Evolutionary conservation across 1,140 invertebrate species (phyloP).

Genomic region (Drosophila insularis): DNA sequence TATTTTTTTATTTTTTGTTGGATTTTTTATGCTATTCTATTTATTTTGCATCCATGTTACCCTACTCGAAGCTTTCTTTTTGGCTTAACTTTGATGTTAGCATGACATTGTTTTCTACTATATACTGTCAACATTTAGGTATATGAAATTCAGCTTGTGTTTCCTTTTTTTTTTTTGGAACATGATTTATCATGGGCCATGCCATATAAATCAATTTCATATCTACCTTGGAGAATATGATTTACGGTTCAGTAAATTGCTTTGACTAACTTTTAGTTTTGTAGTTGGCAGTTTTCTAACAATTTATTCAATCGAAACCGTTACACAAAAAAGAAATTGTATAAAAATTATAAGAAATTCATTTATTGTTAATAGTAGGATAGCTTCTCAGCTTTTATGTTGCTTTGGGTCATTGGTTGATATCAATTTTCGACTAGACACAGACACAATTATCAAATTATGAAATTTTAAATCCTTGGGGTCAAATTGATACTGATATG

Average conservation of each 20-base stretch:
- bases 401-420: neutral
- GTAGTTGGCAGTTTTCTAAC: constrained; percentile 8
- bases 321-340: neutral
- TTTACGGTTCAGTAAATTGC: constrained; percentile 29
- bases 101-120: neutral
- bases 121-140: neutral
- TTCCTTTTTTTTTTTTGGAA: constrained; percentile 17
- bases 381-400: neutral
- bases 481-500: neutral
- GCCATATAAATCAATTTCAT: constrained; percentile 53
- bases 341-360: constrained; percentile 6
- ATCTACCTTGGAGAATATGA: constrained; percentile 30
- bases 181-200: constrained; percentile 38
- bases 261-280: constrained; percentile 8
- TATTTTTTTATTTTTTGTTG: too few relatives aligned
- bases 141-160: neutral
- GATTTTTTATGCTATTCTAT: too few relatives aligned
- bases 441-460: neutral
- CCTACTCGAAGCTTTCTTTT: neutral
- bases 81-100: constrained; percentile 3
- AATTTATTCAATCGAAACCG: constrained; percentile 4
- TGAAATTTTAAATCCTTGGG: constrained; percentile 2
- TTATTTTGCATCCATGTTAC: neutral
- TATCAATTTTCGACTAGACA: neutral
- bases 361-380: constrained; percentile 6